A percentile compares a stretch with the other conserved stretches of the same genome.
Evolutionary conservation across 2,113 vertebrate genomes (phyloP).

Genomic region (Crotalus tigris): DNA sequence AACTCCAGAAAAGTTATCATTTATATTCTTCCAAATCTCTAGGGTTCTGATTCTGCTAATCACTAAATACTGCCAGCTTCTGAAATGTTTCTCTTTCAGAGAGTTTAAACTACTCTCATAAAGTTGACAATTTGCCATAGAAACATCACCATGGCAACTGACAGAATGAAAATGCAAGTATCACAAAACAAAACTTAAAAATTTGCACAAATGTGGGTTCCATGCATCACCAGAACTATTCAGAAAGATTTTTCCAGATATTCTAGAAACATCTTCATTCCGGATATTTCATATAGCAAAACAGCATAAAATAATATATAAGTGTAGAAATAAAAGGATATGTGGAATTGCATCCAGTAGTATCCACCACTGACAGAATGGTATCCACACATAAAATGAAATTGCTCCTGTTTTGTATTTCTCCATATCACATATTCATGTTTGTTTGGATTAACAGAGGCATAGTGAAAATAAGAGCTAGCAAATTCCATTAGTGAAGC

Average conservation of each 20-base stretch:
- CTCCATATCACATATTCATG: background rate
- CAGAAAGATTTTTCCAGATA: background rate
- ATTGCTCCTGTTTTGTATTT: background rate
- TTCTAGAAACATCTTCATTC: background rate
- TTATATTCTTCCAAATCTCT: background rate
- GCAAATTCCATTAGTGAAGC: background rate
- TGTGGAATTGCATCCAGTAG: background rate
- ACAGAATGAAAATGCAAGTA: background rate
- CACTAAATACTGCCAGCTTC: background rate
- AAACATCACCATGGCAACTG: background rate
- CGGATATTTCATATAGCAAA: background rate
- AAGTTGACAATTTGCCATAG: constrained; percentile 2
- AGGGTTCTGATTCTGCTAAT: background rate
- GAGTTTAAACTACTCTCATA: background rate
- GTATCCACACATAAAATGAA: background rate
- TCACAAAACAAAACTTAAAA: constrained; percentile 6
- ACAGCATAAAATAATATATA: background rate
- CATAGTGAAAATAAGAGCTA: background rate
- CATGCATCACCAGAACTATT: background rate
- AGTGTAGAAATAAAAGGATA: background rate
- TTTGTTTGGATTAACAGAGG: background rate
- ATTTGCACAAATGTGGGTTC: background rate
- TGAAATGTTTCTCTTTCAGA: background rate
- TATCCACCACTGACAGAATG: background rate
- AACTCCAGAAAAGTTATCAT: background rate